These are phyloP conservation scores for Muraenolepis orangiensis DNA, from an alignment of 2,797 vertebrate species.

Conservation along the genomic window DNA sequence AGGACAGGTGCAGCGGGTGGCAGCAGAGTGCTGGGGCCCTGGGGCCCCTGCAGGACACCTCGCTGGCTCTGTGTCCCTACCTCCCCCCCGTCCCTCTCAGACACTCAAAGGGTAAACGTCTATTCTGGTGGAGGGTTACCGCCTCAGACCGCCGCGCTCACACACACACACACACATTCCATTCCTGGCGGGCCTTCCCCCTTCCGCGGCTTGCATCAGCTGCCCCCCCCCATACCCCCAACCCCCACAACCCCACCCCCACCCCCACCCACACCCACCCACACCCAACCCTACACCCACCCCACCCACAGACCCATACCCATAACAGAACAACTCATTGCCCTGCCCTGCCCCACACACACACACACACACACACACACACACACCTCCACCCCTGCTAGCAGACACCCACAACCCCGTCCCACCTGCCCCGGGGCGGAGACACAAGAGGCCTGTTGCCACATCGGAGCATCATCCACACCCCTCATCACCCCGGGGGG, in stretches of 20 bases:
- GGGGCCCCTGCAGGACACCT: constrained; percentile 14
- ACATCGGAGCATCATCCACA: constrained; percentile 20
- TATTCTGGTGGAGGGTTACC: constrained; percentile 81
- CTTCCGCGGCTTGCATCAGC: constrained; percentile 56
- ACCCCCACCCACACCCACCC: constrained; percentile 18
- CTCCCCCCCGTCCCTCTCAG: constrained; percentile 42
- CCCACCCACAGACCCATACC: constrained; percentile 65
- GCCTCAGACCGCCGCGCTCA: constrained; percentile 76
- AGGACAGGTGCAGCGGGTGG: constrained; percentile 77
- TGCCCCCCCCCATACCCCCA: constrained; percentile 56
- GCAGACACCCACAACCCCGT: constrained; percentile 17
- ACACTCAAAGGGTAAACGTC: constrained; percentile 82
- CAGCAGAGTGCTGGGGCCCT: constrained; percentile 44
- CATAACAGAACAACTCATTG: constrained; percentile 55
- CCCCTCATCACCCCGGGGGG: constrained; percentile 41
- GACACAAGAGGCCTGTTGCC: constrained; percentile 56
- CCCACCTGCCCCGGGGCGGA: constrained; percentile 15
- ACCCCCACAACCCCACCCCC: constrained; percentile 43
- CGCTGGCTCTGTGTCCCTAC: constrained; percentile 58
- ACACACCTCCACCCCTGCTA: constrained; percentile 26
- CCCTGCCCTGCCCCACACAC: constrained; percentile 24
- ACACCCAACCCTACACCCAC: constrained; percentile 13
- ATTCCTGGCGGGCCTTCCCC: constrained; percentile 72
- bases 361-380: constrained; percentile 17
- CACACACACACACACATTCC: constrained; percentile 65